Evolutionary conservation across 2,888 invertebrate genomes (phyloP).

Genomic region (Volucella bombylans): DNA sequence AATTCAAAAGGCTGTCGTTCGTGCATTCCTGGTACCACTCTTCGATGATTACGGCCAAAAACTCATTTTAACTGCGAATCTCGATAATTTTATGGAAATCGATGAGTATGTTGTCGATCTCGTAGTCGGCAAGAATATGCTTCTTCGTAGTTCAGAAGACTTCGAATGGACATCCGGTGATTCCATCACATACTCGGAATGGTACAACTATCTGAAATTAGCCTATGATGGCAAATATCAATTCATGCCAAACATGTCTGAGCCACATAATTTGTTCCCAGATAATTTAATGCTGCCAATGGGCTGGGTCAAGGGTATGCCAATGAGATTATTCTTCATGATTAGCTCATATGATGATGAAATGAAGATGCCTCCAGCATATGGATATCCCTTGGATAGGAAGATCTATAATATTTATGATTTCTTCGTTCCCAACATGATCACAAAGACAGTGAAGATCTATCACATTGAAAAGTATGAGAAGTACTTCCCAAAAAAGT

Average conservation of each 20-base stretch:
- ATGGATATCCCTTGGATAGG: conserved; percentile 89
- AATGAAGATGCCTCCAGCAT: conserved; percentile 77
- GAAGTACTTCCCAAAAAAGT: conserved; percentile 76
- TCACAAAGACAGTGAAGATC: conserved; percentile 84
- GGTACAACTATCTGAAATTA: conserved; percentile 85
- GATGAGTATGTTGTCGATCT: conserved; percentile 86
- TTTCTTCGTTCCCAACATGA: conserved; percentile 85
- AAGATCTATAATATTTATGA: conserved; percentile 83
- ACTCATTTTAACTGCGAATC: conserved; percentile 85
- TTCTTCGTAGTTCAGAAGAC: conserved; percentile 87
- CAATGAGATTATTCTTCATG: conserved; percentile 84
- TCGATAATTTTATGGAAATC: conserved; percentile 86
- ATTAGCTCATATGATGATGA: conserved; percentile 83
- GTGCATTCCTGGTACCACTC: conserved; percentile 88
- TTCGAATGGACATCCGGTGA: conserved; percentile 84
- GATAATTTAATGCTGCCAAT: too few relatives aligned
- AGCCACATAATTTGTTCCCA: too few relatives aligned
- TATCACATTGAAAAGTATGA: conserved; percentile 71
- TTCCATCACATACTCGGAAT: conserved; percentile 84
- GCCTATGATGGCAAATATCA: conserved; percentile 81
- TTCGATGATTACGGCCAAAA: conserved; percentile 84
- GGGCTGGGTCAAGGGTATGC: too few relatives aligned
- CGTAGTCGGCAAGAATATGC: conserved; percentile 86
- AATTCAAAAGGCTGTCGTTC: conserved; percentile 85
- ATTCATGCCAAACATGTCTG: too few relatives aligned